Evolutionary conservation across 2,888 invertebrate species (phyloP), one percentile per base, ranked within the genome.

Genomic region (Beris morrisii): DNA sequence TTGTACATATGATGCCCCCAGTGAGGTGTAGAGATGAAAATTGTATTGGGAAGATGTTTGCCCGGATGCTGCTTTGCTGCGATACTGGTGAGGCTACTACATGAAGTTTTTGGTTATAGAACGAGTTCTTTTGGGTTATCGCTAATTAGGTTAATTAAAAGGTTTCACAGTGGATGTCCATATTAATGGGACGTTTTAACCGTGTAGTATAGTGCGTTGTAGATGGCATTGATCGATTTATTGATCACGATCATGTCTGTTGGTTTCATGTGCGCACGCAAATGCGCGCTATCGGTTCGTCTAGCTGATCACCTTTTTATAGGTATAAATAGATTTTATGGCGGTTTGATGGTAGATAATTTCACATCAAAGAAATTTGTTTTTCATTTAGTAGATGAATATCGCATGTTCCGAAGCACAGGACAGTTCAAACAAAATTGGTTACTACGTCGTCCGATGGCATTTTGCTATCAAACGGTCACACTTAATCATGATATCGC

Each of bases 141-240:
- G 52, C 52, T 61, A 61, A 61, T 52, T 61, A 52, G 61, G 50
- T 52, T 61, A 61, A 61, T 61, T 61, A 61, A 61, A 61, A 50
- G 45, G 58, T 45, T 45, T 58, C 58, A 22, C 22, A 58, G 58
- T 45, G 30, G 46, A 46, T 58, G 58, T 58, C 31, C 58, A 46
- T 44, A 58, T 46, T 58, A 58, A 58, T 58, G 46, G 58, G 45
- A 28, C 58, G 58, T 45, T 58, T 56, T 56, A 56, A 44, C 44
- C 43, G 56, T 30, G 30, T 56, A 56, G 22, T 44, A 45, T 45
- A 45, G 45, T 58, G 58, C 58, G 58, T 58, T 9, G 58, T 45
- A 45, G 11, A n/a, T 45, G 58, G 32, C 58, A 58, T 58, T 58
- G 58, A 58, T 58, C 58, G 58, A 58, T 58, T 58, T 58, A 58